Evolutionary conservation across 2,888 invertebrate species (phyloP).

Genomic region (Leptinotarsa tumamoca): DNA sequence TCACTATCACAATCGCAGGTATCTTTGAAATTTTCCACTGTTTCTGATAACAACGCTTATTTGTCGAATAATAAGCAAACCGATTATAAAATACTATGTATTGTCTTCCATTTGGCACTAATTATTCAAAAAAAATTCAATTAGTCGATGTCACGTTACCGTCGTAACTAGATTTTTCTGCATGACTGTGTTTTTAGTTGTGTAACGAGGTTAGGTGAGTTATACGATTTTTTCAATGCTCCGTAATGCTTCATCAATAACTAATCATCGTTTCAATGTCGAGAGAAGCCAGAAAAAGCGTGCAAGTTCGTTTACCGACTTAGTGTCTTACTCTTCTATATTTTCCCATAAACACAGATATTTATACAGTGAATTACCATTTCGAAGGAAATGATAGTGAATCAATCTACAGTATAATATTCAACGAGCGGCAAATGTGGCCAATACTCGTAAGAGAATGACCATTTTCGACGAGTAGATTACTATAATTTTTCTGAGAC

Average conservation of each 20-base stretch:
- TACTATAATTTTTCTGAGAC: too few species aligned
- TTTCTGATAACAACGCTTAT: background rate
- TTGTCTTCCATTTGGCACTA: background rate
- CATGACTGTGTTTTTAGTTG: constrained; percentile 13
- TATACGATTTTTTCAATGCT: background rate
- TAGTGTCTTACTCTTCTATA: too few species aligned
- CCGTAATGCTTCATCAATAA: background rate
- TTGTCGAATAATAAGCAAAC: background rate
- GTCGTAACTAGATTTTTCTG: background rate
- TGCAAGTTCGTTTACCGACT: background rate
- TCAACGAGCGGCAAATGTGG: too few species aligned
- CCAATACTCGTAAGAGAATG: too few species aligned
- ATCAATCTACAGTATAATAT: too few species aligned
- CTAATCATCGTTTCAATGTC: constrained; percentile 9
- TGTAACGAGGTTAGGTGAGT: constrained; percentile 9
- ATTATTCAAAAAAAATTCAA: background rate
- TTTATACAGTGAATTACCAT: too few species aligned
- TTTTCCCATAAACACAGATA: too few species aligned
- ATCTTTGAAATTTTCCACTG: background rate
- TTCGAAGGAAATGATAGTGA: too few species aligned
- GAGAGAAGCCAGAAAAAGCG: constrained; percentile 16
- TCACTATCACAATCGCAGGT: too few species aligned
- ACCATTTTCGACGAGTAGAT: too few species aligned
- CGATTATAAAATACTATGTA: background rate
- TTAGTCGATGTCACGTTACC: background rate